Evolutionary conservation across 2,888 invertebrate genomes (phyloP), one percentile per base, ranked within the genome.

Genomic region (Oligia fasciuncula): DNA sequence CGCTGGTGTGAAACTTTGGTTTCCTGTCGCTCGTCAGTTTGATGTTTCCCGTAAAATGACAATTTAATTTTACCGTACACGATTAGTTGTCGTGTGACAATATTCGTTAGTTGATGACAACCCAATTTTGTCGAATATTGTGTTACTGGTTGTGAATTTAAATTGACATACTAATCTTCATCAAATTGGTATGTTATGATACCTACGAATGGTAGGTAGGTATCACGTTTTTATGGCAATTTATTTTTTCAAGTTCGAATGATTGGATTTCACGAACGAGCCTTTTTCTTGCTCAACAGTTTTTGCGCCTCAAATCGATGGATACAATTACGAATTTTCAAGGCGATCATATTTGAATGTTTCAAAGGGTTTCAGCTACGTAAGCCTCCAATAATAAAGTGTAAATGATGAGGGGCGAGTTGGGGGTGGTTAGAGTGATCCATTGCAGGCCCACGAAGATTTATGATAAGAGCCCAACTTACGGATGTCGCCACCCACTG

Each of bases 401-500:
- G 93, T 91, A 93, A 94, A 93, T 92, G 91, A 93, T 92, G 92
- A 91, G 90, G 91, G 90, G 87, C 86, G 87, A 89, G 91, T 90
- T 90, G 84, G 89, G 88, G 88, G 86, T 84, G 81, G 86, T 85
- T 69, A 69, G 77, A 89, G 90, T 93, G 93, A 93, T 93, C 92
- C 92, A 92, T 94, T 90, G 90, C 91, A 91, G 91, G 91, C 89
- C 87, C 90, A 81, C 84, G 75, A 92, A 94, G 94, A 95, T 95
- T 95, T 95, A 95, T 94, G 93, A 93, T 91, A 92, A 92, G 92
- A 92, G 90, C 90, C 91, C 90, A 94, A 94, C 93, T 94, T 94
- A 91, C 89, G 92, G 93, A 93, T 93, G 93, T 93, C 91, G 90
- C 92, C 93, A 91, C 93, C 94, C 92, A 91, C 91, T 84, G 93